Base-by-base conservation (phyloP, 2,888 invertebrate genomes). In the Ashinkailepas kermadecensis region DNA sequence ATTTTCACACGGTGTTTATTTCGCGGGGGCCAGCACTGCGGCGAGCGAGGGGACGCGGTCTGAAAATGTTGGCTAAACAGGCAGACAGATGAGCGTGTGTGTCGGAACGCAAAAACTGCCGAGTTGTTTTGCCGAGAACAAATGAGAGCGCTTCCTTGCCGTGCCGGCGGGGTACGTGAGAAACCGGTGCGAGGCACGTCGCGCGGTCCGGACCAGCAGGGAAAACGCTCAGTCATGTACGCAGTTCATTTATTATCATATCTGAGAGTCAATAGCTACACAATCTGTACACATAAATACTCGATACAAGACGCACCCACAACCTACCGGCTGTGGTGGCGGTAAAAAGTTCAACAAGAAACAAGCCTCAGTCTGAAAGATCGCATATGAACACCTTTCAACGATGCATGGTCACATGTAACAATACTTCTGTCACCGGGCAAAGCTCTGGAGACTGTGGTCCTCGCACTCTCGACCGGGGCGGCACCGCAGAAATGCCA, bases 281-380 rank as follows among this genome's bases (percentile, higher is more conserved):
- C 70, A 70, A 54, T 70, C 70, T 70, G 70, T 70, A 70, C 70
- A 70, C 70, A 70, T 70, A 70, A 70, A 70, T 70, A 70, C 70
- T 39, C 54, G 18, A 54, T 54, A 70, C 70, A 54, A 8, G 13
- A 54, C 39, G 54, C 9, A 54, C 70, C 70, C 54, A 70, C 39
- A 39, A 54, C 13, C 11, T 18, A 12, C 15, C 70, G 39, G 54
- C 54, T n/a, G 70, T 54, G 70, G 70, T 70, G 15, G 39, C 39
- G 39, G 39, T 39, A 70, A 70, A 70, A 70, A 70, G 70, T 25
- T 70, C 25, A 70, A 70, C 70, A 70, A 70, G 70, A 70, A 70
- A 70, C 70, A 70, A 70, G 70, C 70, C 70, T 70, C 70, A 70
- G 70, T 70, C 18, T 70, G 70, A 70, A 70, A 70, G 70, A 70